Conservation (phyloP, 1,140 invertebrate genomes). For the Proctacanthus coquilletti region DNA sequence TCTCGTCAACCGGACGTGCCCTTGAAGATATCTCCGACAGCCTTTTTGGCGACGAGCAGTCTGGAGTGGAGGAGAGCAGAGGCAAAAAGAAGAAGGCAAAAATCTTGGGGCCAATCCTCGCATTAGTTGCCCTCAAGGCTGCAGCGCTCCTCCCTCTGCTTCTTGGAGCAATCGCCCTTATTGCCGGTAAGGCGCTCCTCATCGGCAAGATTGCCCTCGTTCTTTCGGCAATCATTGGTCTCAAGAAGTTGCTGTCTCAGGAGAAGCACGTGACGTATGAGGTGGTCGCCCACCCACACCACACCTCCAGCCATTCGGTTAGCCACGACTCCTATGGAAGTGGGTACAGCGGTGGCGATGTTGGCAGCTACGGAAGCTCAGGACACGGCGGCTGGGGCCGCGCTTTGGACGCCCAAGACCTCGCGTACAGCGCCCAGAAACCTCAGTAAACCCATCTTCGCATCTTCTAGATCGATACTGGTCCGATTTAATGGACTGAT, state of each 20-base stretch:
- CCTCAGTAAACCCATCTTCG: too few relatives aligned
- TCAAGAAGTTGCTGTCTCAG: conserved; percentile 60
- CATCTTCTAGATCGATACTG: background rate
- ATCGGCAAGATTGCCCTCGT: conserved; percentile 71
- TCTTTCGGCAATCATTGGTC: conserved; percentile 60
- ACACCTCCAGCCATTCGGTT: conserved; percentile 40
- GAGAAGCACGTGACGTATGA: conserved; percentile 74
- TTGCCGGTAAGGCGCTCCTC: conserved; percentile 68
- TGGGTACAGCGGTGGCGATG: conserved; percentile 37
- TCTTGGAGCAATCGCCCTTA: conserved; percentile 61
- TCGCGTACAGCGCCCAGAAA: conserved; percentile 59
- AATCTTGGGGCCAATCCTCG: conserved; percentile 57
- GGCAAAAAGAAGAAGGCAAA: conserved; percentile 67
- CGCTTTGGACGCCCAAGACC: conserved; percentile 50
- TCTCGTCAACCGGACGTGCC: conserved; percentile 58
- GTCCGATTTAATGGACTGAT: background rate
- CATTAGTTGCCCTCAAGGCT: conserved; percentile 57
- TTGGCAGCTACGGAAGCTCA: conserved; percentile 35
- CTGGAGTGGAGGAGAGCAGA: conserved; percentile 43
- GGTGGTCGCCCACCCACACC: conserved; percentile 66
- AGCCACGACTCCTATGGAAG: conserved; percentile 49
- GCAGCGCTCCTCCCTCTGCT: conserved; percentile 59
- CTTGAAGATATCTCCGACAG: conserved; percentile 53
- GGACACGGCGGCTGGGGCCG: conserved; percentile 52
- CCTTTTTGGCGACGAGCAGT: conserved; percentile 37